Evolutionary conservation across 2,797 vertebrate species (phyloP), one percentile per base, ranked within the genome.

Genomic region (Syngnathus acus): DNA sequence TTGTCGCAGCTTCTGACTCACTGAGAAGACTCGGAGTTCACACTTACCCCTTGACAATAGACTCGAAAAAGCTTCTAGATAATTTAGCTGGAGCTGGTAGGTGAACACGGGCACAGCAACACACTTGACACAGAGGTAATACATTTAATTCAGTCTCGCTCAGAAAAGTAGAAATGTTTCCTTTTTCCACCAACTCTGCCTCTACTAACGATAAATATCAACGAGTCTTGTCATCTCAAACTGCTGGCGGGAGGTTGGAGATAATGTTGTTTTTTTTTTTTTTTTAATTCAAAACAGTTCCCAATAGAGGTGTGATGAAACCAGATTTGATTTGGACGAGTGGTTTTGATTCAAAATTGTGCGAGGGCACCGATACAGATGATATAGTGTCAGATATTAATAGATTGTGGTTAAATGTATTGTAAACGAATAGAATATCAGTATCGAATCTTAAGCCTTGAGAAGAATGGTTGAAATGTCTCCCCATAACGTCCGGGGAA

Each of bases 1-100:
- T 69, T 71, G 74, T 66, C 75, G 73, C 67, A 68, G 63, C 73
- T 65, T 62, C 55, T 54, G 72, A 75, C 68, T 62, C 21, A 23
- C 21, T 26, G 40, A 61, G 39, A 62, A 73, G 58, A 78, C 60
- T 16, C 58, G 5, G 23, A 66, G 47, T 74, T 78, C 67, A 77
- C 67, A 64, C 61, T 61, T n/a, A 47, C 59, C 65, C 68, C 74
- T 54, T 19, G 60, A 72, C 70, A 21, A 65, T 61, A 71, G 32
- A 37, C 58, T 37, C 55, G 2, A 26, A 59, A 21, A 69, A 74
- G 76, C 75, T 42, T 51, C 6, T 19, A 4, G 13, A 63, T 9
- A 26, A 48, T 63, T 32, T 63, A 45, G 23, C 62, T 19, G 67
- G 53, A 63, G 16, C 11, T 32, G 48, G 40, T 26, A 40, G 43